phyloP scores from a whole-genome alignment of 1,140 invertebrate species.

The Temnothorax nylanderi region DNA sequence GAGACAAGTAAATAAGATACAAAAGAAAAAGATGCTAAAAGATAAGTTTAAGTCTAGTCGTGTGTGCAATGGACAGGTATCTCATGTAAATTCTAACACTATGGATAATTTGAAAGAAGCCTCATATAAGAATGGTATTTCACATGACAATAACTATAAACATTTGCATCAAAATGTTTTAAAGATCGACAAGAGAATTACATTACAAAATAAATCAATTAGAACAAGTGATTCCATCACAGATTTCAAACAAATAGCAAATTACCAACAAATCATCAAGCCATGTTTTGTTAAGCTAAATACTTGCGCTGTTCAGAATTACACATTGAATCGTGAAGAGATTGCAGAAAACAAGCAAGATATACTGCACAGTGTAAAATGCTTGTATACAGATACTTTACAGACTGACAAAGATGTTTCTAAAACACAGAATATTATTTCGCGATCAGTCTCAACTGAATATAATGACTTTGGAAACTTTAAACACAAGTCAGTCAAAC shows the following conservation, averaged over 20 bases:
- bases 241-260: neutral
- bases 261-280: slow-evolving; percentile 19
- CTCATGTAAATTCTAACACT: neutral
- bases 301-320: neutral
- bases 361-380: neutral
- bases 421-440: neutral
- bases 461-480: neutral
- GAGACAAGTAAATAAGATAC: neutral
- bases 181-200: neutral
- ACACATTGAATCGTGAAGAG: slow-evolving; percentile 2
- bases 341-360: neutral
- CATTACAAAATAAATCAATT: neutral
- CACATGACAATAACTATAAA: neutral
- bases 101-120: neutral
- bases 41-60: neutral
- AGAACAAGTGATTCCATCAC: neutral
- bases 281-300: slow-evolving; percentile 57
- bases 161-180: neutral
- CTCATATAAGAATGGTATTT: neutral
- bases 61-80: neutral
- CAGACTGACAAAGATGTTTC: neutral
- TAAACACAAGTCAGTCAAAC: slow-evolving; percentile 5
- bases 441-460: neutral
- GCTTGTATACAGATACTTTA: neutral
- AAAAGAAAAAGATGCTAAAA: neutral